Base-by-base conservation (phyloP, 2,888 invertebrate species). In the Ctena decussata region DNA sequence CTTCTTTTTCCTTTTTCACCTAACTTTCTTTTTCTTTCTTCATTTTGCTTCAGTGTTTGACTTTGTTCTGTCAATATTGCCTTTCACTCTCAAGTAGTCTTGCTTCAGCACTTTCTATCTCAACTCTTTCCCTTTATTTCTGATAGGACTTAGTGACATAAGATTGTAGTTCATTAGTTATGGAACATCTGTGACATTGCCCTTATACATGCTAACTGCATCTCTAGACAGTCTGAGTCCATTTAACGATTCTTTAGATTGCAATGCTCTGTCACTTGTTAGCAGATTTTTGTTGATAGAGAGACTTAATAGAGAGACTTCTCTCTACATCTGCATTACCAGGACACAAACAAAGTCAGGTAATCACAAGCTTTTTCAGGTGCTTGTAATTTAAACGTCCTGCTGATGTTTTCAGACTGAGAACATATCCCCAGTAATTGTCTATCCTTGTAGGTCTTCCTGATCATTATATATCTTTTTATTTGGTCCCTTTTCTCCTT, bases 241-340 rank as follows among this genome's bases (percentile, higher is more conserved):
- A 82, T 86, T 80, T 41, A 83, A 35, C 27, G 83, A 75, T 0
- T 72, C 65, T 30, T 86, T 81, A 72, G 86, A 76, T 49, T 81
- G 73, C 27, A 78, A 44, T 37, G 83, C 76, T 41, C 80, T 82
- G 75, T 86, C 83, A 49, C 73, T 77, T 35, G 76, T 70, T 1
- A 78, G 57, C 76, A 86, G 49, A 37, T 78, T 83, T 69, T 86
- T 86, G 44, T 86, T 81, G 12, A 71, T 46, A 27, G 81, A 81
- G 15, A 80, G 46, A n/a, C n/a, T 86, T 81, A 18, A 71, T 46
- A 27, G 81, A 81, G 15, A 80, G 46, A 41, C 81, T 81, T 46
- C 85, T 77, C 49, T 85, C 85, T 18, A 81, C 78, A 49, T 85
- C 81, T 39, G 80, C 80, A 85, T 85, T 81, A 0, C 84, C 75